Evolutionary conservation across 2,888 invertebrate species (phyloP), one percentile per base, ranked within the genome.

Genomic region (Gymnocheta viridis): DNA sequence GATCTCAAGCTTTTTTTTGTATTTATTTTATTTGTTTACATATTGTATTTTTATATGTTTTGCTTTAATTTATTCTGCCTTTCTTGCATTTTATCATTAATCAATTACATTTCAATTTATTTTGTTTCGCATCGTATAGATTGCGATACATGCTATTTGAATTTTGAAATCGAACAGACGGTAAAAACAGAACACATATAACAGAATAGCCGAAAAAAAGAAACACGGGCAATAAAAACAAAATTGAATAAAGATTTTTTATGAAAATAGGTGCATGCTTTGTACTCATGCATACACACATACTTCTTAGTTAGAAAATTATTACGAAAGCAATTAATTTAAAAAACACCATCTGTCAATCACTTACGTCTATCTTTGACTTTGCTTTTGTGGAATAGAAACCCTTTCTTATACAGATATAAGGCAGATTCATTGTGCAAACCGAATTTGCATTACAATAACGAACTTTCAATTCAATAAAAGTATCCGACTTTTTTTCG

Each of bases 1-100:
- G 87, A 88, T 89, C 88, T 89, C 88, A 88, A 90, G 88, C 88
- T n/a, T n/a, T n/a, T n/a, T n/a, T n/a, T n/a, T n/a, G n/a, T n/a
- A n/a, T 89, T 89, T 89, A n/a, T 89, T 60, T 56, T 22, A 47
- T 70, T n/a, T 3, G 4, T 5, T 27, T 66, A 56, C 35, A 58
- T 44, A 60, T 35, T 64, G 19, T 44, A 44, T 38, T 35, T 35
- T 27, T 51, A n/a, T 14, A 17, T 74, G 17, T 17, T 60, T 78
- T 6, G 17, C 44, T 44, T 44, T 44, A 44, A 44, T 44, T 44
- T 17, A 44, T 78, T 32, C n/a, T 58, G 29, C 1, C 4, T 73
- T 44, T 17, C 76, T 44, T 51, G n/a, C 24, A 29, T 47, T 56
- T 64, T 56, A 56, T 66, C 58, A 64, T 80, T 89, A 88, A 89